Base-by-base conservation (phyloP, 2,797 vertebrate genomes). In the Salarias fasciatus region DNA sequence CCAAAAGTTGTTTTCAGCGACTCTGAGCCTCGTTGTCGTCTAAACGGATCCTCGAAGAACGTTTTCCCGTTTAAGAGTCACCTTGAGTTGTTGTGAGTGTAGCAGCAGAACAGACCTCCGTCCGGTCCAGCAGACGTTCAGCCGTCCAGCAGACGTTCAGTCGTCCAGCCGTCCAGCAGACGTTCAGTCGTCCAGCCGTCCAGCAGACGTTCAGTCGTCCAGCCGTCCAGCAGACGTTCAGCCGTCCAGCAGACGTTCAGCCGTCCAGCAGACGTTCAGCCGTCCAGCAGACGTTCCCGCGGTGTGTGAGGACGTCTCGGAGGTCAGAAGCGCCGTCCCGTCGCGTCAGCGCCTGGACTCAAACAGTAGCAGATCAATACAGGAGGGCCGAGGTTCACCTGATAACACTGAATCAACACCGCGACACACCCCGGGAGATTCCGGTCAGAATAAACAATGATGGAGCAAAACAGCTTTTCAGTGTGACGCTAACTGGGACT, bases 321-420 rank as follows among this genome's bases (percentile, higher is more conserved):
- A 10, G 61, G 61, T 69, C 82, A 79, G 60, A 82, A 88, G n/a
- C n/a, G n/a, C n/a, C n/a, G 82, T 86, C 0, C n/a, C 46, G 72
- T 82, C 80, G 82, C 79, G 69, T 56, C 63, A 30, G 48, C 2
- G 50, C 69, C 28, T 70, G 51, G 59, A 35, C 48, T 69, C 62
- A 86, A 85, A 85, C 81, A 87, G 80, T 15, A 71, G 77, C 64
- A 11, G 78, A 84, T 89, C 84, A 3, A 82, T 85, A 75, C 35
- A 44, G 53, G 53, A 67, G 60, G 53, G 52, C 24, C 13, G 10
- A 14, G 3, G 61, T 54, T 10, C 0, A 53, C 11, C 69, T 52
- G 74, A 73, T 56, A 61, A 44, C 30, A 11, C 37, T 8, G 38
- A 47, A 1, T 7, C 53, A 41, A 37, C 64, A 43, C 4, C 36